Evolutionary conservation across 2,888 invertebrate genomes (phyloP).

Genomic region (Odontomyia ornata): DNA sequence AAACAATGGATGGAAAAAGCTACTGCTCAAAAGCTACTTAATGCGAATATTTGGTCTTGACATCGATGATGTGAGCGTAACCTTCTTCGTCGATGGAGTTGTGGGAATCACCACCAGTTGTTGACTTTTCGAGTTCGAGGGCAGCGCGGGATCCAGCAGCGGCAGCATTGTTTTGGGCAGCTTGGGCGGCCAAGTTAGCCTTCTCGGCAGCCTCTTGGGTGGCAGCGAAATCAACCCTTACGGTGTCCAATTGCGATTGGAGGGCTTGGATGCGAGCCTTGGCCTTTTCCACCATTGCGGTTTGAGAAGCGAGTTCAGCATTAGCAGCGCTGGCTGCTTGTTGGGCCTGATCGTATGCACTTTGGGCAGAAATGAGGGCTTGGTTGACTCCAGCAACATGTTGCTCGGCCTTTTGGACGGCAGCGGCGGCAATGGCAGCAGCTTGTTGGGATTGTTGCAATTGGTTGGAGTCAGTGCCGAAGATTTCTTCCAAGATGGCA

Average conservation of each 20-base stretch:
- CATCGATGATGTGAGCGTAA: slow-evolving; percentile 17
- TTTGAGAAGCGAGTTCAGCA: slow-evolving; percentile 24
- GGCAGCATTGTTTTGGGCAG: slow-evolving; percentile 28
- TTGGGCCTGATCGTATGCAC: slow-evolving; percentile 2
- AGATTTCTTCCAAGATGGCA: background rate
- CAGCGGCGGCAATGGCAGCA: slow-evolving; percentile 17
- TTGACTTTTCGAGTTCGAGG: slow-evolving; percentile 7
- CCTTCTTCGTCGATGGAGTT: slow-evolving; percentile 8
- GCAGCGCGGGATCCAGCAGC: slow-evolving; percentile 22
- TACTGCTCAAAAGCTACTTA: background rate
- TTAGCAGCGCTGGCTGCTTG: slow-evolving; percentile 15
- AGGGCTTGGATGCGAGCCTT: slow-evolving; percentile 15
- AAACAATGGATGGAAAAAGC: background rate
- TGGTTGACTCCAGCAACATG: slow-evolving; percentile 7
- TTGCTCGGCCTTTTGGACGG: slow-evolving; percentile 9
- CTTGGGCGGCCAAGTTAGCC: slow-evolving; percentile 29
- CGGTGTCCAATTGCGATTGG: slow-evolving; percentile 24
- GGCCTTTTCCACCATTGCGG: slow-evolving; percentile 30
- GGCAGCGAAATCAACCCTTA: slow-evolving; percentile 13
- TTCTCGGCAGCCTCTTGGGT: slow-evolving; percentile 33
- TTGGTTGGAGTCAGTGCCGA: background rate
- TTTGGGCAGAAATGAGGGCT: slow-evolving; percentile 18
- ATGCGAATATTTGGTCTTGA: slow-evolving; percentile 28
- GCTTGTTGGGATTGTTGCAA: slow-evolving; percentile 6
- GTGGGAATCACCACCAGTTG: background rate